Evolutionary conservation across 1,140 invertebrate genomes (phyloP).

Genomic region (Chionoecetes opilio): DNA sequence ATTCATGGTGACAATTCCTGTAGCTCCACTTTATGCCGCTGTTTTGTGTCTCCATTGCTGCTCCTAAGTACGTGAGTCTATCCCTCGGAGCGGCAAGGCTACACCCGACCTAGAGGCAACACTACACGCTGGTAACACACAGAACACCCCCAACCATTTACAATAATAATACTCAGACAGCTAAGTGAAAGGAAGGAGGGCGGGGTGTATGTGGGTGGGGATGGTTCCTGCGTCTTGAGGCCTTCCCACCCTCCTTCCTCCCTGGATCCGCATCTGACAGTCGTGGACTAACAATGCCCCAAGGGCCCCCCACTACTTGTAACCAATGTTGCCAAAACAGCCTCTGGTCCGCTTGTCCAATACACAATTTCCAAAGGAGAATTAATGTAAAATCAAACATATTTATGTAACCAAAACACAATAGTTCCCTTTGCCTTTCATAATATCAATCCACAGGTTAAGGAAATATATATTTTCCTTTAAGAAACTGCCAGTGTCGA

Average conservation of each 20-base stretch:
- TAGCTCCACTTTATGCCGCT: background rate
- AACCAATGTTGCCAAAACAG: slow-evolving; percentile 76
- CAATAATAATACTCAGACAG: slow-evolving; percentile 69
- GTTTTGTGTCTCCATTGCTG: background rate
- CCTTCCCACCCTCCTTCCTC: slow-evolving; percentile 52
- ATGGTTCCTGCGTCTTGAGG: slow-evolving; percentile 56
- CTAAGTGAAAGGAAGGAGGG: slow-evolving; percentile 66
- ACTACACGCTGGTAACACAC: slow-evolving; percentile 52
- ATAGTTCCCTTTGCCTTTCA: background rate
- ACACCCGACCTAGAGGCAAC: slow-evolving; percentile 55
- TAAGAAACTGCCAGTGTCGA: background rate
- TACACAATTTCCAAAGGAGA: background rate
- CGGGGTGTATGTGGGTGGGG: background rate
- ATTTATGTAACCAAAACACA: background rate
- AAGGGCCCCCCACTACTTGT: slow-evolving; percentile 76
- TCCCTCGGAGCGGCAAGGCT: background rate
- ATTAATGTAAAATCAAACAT: background rate
- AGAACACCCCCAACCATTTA: slow-evolving; percentile 52
- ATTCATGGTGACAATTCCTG: slow-evolving; percentile 16
- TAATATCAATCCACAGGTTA: background rate
- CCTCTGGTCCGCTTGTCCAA: background rate
- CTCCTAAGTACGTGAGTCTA: background rate
- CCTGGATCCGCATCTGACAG: slow-evolving; percentile 77
- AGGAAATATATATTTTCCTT: background rate
- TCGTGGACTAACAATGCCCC: slow-evolving; percentile 77